Percentiles rank a stretch among this genome's conserved stretches.
phyloP scores from a whole-genome alignment of 2,888 invertebrate genomes.

The Heliconius erato region DNA sequence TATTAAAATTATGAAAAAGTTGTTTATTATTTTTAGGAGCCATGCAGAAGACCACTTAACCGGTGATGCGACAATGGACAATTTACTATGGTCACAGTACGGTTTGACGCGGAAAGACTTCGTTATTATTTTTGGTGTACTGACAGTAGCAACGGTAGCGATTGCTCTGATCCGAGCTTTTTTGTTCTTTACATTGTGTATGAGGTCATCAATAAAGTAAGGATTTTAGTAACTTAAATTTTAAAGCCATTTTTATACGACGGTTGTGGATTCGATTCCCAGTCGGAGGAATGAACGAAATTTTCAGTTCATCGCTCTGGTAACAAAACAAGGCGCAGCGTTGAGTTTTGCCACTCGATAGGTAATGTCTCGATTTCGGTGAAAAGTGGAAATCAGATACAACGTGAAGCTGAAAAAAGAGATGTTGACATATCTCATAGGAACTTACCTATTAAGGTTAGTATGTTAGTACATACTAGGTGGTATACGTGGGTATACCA shows the following conservation, averaged over 20 bases:
- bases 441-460: too few species aligned
- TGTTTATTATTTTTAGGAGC: conserved; percentile 65
- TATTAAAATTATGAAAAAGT: background rate
- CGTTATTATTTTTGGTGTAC: conserved; percentile 83
- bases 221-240: conserved; percentile 46
- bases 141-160: conserved; percentile 85
- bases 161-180: conserved; percentile 88
- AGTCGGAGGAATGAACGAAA: too few species aligned
- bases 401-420: too few species aligned
- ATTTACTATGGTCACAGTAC: conserved; percentile 71
- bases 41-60: conserved; percentile 75
- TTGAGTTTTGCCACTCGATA: too few species aligned
- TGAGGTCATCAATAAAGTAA: conserved; percentile 87
- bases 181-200: conserved; percentile 88
- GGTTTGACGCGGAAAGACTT: conserved; percentile 70
- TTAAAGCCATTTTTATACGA: background rate
- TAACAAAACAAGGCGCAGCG: too few species aligned
- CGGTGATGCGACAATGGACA: conserved; percentile 74
- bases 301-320: too few species aligned
- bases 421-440: too few species aligned
- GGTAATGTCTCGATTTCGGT: too few species aligned
- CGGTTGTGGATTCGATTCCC: too few species aligned
- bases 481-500: rapidly evolving
- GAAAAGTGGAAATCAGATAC: too few species aligned
- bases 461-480: too few species aligned